A percentile compares a stretch with the other conserved stretches of the same genome.
phyloP scores from a whole-genome alignment of 2,888 invertebrate species.

The Nebria brevicollis region DNA sequence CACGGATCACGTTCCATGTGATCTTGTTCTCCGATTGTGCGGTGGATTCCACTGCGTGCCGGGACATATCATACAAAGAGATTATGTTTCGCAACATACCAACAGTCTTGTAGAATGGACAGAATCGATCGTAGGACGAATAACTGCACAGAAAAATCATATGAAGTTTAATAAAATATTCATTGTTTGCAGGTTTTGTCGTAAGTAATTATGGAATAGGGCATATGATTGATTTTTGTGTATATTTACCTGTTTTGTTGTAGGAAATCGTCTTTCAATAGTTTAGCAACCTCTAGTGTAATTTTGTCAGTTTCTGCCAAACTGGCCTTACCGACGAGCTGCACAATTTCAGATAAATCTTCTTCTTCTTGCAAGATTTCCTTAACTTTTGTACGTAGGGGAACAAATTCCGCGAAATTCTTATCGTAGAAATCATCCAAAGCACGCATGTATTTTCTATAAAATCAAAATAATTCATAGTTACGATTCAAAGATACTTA shows the following conservation, averaged over 20 bases:
- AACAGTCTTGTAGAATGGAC: conserved; percentile 99
- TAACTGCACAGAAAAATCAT: conserved; percentile 66
- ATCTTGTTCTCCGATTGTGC: conserved; percentile 99
- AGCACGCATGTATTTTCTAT: conserved; percentile 97
- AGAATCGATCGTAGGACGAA: conserved; percentile 95
- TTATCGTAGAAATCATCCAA: conserved; percentile 99
- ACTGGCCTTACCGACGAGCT: conserved; percentile 98
- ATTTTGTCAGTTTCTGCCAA: conserved; percentile 99
- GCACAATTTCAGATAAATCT: conserved; percentile 99
- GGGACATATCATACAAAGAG: conserved; percentile 97
- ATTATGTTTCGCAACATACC: conserved; percentile 99
- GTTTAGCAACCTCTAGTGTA: conserved; percentile 97
- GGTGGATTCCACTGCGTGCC: conserved; percentile 97
- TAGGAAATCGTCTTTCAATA: conserved; percentile 98
- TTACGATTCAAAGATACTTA: too few species aligned
- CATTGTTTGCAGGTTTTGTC: not conserved
- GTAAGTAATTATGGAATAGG: too few species aligned
- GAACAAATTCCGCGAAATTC: conserved; percentile 96
- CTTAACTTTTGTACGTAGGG: conserved; percentile 94
- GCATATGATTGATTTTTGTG: not conserved
- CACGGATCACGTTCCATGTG: conserved; percentile 97
- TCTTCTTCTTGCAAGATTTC: conserved; percentile 84
- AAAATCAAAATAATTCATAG: conserved; percentile 51
- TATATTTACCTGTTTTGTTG: conserved; percentile 93
- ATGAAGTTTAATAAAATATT: not conserved